Conservation (phyloP, 23 tunicate genomes). For the Ciona savignyi region DNA sequence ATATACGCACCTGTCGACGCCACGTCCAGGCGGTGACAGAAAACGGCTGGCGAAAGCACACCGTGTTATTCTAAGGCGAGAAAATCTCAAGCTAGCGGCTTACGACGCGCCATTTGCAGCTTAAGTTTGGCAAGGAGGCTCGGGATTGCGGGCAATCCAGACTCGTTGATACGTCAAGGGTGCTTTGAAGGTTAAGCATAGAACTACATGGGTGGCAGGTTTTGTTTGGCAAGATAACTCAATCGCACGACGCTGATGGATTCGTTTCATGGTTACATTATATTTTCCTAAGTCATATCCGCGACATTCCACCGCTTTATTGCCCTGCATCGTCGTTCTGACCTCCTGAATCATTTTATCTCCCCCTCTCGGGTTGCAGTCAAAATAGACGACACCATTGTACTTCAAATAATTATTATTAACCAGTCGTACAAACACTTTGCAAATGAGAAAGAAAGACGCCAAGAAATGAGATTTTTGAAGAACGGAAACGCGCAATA, state of each 20-base stretch:
- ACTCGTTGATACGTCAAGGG: neutral
- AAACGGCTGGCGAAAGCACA: neutral
- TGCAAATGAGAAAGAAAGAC: neutral
- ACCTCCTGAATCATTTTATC: neutral
- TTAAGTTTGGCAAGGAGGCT: neutral
- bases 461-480: neutral
- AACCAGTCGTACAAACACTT: neutral
- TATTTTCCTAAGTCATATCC: neutral
- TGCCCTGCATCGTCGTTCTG: neutral
- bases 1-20: slow-evolving; percentile 1
- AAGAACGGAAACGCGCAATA: neutral
- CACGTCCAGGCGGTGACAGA: neutral
- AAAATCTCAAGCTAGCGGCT: neutral
- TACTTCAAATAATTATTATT: neutral
- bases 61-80: neutral
- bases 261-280: neutral
- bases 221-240: neutral
- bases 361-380: neutral
- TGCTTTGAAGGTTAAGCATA: slow-evolving; percentile 1
- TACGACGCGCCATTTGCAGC: slow-evolving; percentile 1
- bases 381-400: neutral
- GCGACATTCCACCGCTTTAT: neutral
- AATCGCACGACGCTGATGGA: neutral
- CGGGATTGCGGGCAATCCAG: neutral
- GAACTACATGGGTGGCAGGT: neutral